A percentile compares a stretch with the other conserved stretches of the same genome.
Evolutionary conservation across 2,113 vertebrate species (phyloP).

Genomic region (Halcyon malimbica): DNA sequence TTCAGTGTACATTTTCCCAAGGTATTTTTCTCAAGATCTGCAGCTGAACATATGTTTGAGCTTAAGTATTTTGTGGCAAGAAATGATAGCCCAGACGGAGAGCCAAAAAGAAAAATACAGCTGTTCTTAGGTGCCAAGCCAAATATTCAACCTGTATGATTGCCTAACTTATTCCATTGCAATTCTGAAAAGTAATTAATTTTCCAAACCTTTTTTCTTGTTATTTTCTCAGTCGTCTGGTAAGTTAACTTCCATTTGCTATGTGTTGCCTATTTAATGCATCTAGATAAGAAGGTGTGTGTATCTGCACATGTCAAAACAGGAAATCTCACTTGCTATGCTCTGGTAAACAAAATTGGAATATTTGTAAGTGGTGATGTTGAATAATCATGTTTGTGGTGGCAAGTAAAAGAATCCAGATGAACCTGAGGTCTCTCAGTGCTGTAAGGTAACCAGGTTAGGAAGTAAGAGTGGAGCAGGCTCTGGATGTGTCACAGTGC

Average conservation of each 20-base stretch:
- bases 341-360: background rate
- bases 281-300: background rate
- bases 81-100: background rate
- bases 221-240: background rate
- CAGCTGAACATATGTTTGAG: conserved; percentile 50
- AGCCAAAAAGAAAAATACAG: conserved; percentile 3
- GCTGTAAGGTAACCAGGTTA: background rate
- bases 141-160: conserved; percentile 2
- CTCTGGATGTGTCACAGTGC: background rate
- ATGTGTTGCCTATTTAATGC: background rate
- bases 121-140: conserved; percentile 18
- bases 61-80: conserved; percentile 56
- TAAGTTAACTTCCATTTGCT: background rate
- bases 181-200: background rate
- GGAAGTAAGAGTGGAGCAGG: background rate
- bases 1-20: conserved; percentile 7
- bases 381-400: background rate
- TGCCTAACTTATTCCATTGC: background rate
- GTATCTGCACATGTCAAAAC: background rate
- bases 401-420: background rate
- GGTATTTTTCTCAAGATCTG: conserved; percentile 38
- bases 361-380: background rate
- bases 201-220: background rate
- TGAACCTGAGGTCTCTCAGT: background rate
- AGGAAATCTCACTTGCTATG: background rate